Conservation (phyloP, 2,113 vertebrate genomes). For the Turdus rufiventris region DNA sequence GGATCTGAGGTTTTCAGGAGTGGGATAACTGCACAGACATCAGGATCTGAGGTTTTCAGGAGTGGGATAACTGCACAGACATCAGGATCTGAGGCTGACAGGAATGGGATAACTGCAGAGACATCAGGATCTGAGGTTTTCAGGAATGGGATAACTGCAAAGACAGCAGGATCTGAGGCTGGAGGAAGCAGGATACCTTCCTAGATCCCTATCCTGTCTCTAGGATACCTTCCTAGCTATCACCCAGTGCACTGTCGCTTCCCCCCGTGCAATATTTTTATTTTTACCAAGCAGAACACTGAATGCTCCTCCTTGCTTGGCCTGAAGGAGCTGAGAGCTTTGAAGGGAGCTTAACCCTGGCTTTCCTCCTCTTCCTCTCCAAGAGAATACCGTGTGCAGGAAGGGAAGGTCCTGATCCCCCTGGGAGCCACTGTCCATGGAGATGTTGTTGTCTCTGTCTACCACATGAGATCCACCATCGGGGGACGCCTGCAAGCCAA, state of each 20-base stretch:
- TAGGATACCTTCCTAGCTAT: neutral
- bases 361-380: constrained; percentile 10
- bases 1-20: neutral
- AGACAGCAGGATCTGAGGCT: neutral
- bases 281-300: neutral
- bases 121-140: neutral
- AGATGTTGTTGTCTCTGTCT: constrained; percentile 91
- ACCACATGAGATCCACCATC: constrained; percentile 94
- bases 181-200: neutral
- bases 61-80: fast-evolving
- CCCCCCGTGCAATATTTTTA: neutral
- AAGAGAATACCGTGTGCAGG: constrained; percentile 93
- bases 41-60: neutral
- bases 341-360: neutral
- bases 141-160: neutral
- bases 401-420: constrained; percentile 91
- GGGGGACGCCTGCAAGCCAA: constrained; percentile 96
- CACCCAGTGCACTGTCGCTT: neutral
- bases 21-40: neutral
- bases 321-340: neutral
- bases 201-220: no score
- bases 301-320: neutral
- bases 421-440: constrained; percentile 91
- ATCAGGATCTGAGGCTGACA: neutral
- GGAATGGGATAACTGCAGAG: neutral